A percentile compares a stretch with the other conserved stretches of the same genome.
Evolutionary conservation across 92 coral and sea anemone genomes (phyloP).

Genomic region (Scolanthus callimorphus): DNA sequence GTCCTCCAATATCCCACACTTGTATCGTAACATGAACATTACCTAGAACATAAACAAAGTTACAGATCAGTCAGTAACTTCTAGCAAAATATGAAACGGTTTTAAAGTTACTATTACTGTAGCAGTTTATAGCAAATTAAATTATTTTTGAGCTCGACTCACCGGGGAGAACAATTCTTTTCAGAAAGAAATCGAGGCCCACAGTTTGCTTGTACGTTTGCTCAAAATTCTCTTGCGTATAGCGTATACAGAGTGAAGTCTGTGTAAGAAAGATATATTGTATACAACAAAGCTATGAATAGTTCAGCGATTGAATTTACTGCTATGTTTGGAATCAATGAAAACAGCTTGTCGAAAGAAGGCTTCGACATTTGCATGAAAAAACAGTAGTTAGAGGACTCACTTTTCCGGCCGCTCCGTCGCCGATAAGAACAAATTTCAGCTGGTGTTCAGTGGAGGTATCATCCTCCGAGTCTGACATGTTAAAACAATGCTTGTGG

Average conservation of each 20-base stretch:
- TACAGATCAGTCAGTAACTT: background rate
- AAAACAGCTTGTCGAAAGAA: no score
- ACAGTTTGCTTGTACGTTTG: conserved; percentile 90
- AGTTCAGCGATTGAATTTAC: no score
- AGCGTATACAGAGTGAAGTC: conserved; percentile 94
- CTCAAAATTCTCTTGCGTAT: conserved; percentile 92
- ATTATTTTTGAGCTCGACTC: background rate
- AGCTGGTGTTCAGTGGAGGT: conserved; percentile 87
- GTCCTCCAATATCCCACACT: conserved; percentile 99
- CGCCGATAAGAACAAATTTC: conserved; percentile 93
- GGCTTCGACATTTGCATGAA: no score
- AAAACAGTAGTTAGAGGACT: background rate
- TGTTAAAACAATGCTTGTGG: background rate
- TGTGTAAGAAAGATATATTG: conserved; percentile 24
- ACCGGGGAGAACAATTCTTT: conserved; percentile 89
- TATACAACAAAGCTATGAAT: no score
- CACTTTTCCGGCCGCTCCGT: conserved; percentile 97
- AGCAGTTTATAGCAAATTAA: no score
- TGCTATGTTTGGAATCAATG: background rate
- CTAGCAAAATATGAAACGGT: background rate
- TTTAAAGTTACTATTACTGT: background rate
- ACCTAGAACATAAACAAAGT: conserved; percentile 39
- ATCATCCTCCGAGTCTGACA: conserved; percentile 98
- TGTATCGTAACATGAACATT: conserved; percentile 90
- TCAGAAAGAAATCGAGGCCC: conserved; percentile 92